These are phyloP conservation scores for Choloepus didactylus DNA, from an alignment of 2,797 vertebrate genomes.

Conservation along the genomic window DNA sequence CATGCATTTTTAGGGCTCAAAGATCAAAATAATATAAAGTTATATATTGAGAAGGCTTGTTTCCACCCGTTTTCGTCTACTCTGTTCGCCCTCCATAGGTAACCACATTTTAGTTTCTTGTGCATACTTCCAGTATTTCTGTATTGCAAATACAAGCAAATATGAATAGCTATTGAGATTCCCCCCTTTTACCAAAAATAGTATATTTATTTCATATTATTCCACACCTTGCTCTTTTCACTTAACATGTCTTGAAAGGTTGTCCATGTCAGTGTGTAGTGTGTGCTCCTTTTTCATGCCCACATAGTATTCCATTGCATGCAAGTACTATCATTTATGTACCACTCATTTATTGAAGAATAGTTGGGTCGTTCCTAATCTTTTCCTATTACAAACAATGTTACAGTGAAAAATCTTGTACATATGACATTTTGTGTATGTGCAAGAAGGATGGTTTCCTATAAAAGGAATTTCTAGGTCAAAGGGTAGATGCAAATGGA, in stretches of 20 bases:
- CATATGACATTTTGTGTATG: not conserved
- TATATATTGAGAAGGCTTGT: not conserved
- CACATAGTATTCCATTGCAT: too few species aligned
- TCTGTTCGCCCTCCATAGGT: not conserved
- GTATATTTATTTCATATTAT: not conserved
- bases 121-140: conserved; percentile 3
- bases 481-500: not conserved
- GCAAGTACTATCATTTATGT: too few species aligned
- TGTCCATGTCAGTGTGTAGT: too few species aligned
- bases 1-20: not conserved
- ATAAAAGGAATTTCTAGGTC: not conserved
- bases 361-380: not conserved
- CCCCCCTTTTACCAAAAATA: not conserved
- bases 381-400: not conserved
- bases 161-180: not conserved
- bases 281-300: not conserved
- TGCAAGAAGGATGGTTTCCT: not conserved
- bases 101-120: not conserved
- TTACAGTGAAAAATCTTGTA: not conserved
- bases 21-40: not conserved
- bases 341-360: not conserved
- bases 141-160: not conserved
- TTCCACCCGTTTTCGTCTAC: not conserved
- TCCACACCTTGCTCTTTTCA: not conserved
- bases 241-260: not conserved